Conservation (phyloP, 2,113 vertebrate genomes). For the Atractosteus spatula region DNA sequence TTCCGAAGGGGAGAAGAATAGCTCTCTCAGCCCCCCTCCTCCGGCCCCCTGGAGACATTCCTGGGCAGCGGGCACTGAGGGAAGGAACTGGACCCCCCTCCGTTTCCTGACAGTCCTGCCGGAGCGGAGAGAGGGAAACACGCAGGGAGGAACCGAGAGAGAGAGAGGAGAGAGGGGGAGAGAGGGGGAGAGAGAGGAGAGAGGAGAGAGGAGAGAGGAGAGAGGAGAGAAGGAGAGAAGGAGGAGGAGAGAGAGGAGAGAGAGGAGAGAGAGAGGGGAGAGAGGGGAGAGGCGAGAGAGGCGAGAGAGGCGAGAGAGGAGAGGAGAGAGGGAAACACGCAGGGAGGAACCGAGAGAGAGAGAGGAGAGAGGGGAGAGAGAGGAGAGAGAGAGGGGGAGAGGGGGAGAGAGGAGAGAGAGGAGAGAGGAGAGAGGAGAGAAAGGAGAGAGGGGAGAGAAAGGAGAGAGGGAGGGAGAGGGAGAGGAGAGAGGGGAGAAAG, state of each 20-base stretch:
- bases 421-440: slow-evolving; percentile 41
- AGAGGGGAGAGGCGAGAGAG: slow-evolving; percentile 40
- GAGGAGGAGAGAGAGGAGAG: slow-evolving; percentile 34
- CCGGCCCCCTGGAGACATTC: too few relatives aligned
- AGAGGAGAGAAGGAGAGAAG: slow-evolving; percentile 43
- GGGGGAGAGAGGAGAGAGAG: slow-evolving; percentile 45
- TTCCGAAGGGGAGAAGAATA: too few relatives aligned
- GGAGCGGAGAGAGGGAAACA: slow-evolving; percentile 46
- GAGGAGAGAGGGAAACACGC: slow-evolving; percentile 47
- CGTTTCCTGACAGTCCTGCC: too few relatives aligned
- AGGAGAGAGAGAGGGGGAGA: slow-evolving; percentile 46
- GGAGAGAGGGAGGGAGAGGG: slow-evolving; percentile 41
- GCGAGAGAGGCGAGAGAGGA: too few relatives aligned
- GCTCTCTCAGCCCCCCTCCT: too few relatives aligned
- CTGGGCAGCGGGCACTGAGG: too few relatives aligned
- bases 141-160: slow-evolving; percentile 39
- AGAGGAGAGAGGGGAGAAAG: slow-evolving; percentile 39
- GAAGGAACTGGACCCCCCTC: too few relatives aligned
- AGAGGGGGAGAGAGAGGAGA: slow-evolving; percentile 47
- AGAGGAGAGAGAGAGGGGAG: slow-evolving; percentile 39
- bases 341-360: slow-evolving; percentile 36
- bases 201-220: slow-evolving; percentile 40
- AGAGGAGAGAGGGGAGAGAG: slow-evolving; percentile 45
- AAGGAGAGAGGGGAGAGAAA: slow-evolving; percentile 34
- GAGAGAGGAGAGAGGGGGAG: slow-evolving; percentile 44